phyloP scores from a whole-genome alignment of 2,797 vertebrate genomes.

The Etheostoma nigrum region DNA sequence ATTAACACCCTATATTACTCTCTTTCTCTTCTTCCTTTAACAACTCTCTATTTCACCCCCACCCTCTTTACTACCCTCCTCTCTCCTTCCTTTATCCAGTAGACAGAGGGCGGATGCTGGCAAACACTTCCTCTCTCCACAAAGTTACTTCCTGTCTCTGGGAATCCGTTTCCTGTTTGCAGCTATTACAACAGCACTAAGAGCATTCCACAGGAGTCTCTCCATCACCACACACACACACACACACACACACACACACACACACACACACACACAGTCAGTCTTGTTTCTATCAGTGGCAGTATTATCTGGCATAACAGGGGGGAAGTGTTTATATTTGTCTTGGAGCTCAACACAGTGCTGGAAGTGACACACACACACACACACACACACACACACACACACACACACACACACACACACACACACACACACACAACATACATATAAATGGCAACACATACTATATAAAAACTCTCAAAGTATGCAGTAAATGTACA shows the following conservation, averaged over 20 bases:
- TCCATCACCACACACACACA: conserved; percentile 17
- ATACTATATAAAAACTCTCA: background rate
- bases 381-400: background rate
- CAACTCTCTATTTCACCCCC: conserved; percentile 40
- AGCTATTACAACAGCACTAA: conserved; percentile 69
- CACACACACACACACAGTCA: conserved; percentile 22
- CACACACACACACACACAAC: background rate
- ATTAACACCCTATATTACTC: background rate
- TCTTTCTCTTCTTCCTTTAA: conserved; percentile 42
- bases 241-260: conserved; percentile 28
- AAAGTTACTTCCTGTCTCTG: conserved; percentile 83
- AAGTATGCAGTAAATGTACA: background rate
- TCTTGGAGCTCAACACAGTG: conserved; percentile 53
- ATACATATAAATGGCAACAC: background rate
- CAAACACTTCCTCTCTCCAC: conserved; percentile 87
- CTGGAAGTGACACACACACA: conserved; percentile 41
- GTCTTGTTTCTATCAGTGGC: conserved; percentile 63
- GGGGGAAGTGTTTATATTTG: conserved; percentile 76
- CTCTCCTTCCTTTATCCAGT: conserved; percentile 75
- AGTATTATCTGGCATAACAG: conserved; percentile 60
- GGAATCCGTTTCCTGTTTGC: conserved; percentile 84
- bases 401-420: background rate
- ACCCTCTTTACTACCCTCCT: background rate
- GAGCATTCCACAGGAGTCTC: conserved; percentile 70
- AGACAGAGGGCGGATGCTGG: conserved; percentile 87